Evolutionary conservation across 2,797 vertebrate species (phyloP).

Genomic region (Tenualosa ilisha): DNA sequence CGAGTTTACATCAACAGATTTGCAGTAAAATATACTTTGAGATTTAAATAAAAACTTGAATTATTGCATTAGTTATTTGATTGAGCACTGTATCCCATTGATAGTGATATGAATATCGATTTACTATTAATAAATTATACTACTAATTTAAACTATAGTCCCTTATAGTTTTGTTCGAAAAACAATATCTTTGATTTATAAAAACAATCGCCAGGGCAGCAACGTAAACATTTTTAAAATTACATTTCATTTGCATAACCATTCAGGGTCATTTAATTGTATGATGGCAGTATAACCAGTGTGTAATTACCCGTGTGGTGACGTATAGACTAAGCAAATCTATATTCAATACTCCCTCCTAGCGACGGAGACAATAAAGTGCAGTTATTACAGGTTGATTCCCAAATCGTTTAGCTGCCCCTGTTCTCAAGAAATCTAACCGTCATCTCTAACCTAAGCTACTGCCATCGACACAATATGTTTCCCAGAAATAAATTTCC

Average conservation of each 20-base stretch:
- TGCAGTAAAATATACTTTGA: too few relatives aligned
- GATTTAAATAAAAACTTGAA: too few relatives aligned
- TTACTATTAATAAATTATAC: too few relatives aligned
- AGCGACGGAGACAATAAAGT: conserved; percentile 51
- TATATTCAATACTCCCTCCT: conserved; percentile 68
- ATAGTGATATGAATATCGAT: too few relatives aligned
- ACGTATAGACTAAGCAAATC: conserved; percentile 21
- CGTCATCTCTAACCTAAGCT: not conserved
- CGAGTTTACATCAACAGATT: too few relatives aligned
- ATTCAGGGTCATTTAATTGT: not conserved
- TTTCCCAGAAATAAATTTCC: conserved; percentile 5
- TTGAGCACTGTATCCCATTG: too few relatives aligned
- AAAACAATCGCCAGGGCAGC: not conserved
- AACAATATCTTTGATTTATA: not conserved
- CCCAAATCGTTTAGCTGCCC: not conserved
- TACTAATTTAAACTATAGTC: too few relatives aligned
- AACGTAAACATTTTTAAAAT: not conserved
- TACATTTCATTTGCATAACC: not conserved
- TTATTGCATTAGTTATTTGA: too few relatives aligned
- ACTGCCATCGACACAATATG: not conserved
- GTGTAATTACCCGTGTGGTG: not conserved
- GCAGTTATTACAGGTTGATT: conserved; percentile 12
- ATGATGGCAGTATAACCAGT: not conserved
- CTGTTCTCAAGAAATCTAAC: not conserved
- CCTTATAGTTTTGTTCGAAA: too few relatives aligned